Conservation (phyloP, 2,113 vertebrate genomes). For the Pteronura brasiliensis region DNA sequence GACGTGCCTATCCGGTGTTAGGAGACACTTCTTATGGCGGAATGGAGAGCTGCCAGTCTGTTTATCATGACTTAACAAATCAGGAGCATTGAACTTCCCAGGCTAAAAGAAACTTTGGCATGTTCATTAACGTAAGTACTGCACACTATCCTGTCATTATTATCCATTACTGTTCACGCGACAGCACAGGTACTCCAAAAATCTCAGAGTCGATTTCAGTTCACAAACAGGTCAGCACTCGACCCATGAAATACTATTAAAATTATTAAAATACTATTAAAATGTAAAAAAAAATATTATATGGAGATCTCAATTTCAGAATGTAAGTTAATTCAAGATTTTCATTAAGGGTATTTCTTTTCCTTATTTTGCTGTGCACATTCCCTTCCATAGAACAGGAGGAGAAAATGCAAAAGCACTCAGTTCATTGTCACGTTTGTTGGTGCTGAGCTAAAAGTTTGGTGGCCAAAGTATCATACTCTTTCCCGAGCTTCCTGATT, state of each 20-base stretch:
- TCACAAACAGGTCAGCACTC: neutral
- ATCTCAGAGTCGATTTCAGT: neutral
- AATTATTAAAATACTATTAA: neutral
- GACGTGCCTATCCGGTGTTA: accelerated
- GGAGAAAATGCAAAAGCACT: neutral
- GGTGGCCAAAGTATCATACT: neutral
- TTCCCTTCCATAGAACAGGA: neutral
- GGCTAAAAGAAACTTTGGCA: neutral
- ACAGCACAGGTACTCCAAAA: neutral
- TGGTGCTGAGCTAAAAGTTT: neutral
- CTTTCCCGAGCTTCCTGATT: neutral
- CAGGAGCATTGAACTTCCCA: neutral
- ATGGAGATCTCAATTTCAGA: neutral
- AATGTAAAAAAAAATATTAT: neutral
- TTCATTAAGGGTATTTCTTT: neutral
- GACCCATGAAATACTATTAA: neutral
- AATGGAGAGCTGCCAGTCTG: neutral
- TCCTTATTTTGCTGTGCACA: neutral
- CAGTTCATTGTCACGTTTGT: neutral
- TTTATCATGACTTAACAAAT: neutral
- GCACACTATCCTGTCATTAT: neutral
- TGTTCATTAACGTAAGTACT: neutral
- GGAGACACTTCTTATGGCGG: accelerated
- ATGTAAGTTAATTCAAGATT: neutral
- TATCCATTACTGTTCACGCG: neutral